Percentiles rank a stretch among this genome's conserved stretches.
Conservation (phyloP, 2,888 invertebrate genomes). For the Mesochorus sp. region DNA sequence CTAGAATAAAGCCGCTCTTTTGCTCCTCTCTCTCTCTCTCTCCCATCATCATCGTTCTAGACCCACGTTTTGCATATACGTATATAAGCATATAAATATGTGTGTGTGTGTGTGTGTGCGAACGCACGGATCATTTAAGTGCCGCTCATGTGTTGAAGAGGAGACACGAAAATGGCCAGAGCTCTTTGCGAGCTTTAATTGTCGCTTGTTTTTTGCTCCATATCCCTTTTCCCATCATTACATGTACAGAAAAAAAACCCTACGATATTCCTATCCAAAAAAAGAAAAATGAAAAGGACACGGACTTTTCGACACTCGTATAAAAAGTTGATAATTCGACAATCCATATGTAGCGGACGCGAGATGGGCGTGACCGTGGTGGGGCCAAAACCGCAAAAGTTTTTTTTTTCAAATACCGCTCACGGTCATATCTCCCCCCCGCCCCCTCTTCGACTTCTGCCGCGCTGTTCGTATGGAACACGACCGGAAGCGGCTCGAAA, state of each 20-base stretch:
- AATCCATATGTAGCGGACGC: conserved; percentile 7
- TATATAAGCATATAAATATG: conserved; percentile 27
- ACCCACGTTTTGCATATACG: conserved; percentile 11
- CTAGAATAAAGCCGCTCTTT: conserved; percentile 44
- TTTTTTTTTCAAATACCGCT: conserved; percentile 43
- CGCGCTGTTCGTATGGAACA: background rate
- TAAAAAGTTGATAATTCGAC: conserved; percentile 5
- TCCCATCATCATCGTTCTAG: background rate
- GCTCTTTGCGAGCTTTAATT: no score
- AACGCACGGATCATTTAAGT: no score
- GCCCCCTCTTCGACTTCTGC: background rate
- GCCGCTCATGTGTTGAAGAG: no score
- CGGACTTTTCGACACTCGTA: background rate
- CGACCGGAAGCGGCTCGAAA: conserved; percentile 37
- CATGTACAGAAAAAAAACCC: no score
- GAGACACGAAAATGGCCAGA: no score
- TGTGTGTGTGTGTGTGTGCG: background rate
- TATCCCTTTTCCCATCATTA: no score
- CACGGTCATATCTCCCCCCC: conserved; percentile 37
- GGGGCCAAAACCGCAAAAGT: conserved; percentile 31
- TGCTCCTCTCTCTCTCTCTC: conserved; percentile 19
- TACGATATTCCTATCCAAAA: no score
- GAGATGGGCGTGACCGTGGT: conserved; percentile 47
- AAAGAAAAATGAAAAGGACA: background rate
- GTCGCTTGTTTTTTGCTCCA: no score